Conservation (phyloP, 2,797 vertebrate species). For the Molossus molossus region DNA sequence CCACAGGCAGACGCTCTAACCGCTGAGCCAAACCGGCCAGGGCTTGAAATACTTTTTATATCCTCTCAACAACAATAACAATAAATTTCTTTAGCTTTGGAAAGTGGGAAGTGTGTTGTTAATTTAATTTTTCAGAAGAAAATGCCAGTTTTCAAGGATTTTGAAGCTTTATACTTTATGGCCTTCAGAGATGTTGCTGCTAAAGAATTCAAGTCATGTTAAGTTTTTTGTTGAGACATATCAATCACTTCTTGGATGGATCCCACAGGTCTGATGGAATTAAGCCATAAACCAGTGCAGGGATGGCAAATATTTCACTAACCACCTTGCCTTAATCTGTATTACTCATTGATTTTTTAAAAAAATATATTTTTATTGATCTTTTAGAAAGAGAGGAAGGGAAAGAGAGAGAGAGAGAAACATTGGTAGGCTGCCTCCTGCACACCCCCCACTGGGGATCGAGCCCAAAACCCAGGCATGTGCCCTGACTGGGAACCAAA, state of each 20-base stretch:
- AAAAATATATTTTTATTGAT: too few species aligned
- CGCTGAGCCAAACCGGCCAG: too few species aligned
- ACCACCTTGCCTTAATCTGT: neutral
- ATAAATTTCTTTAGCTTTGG: neutral
- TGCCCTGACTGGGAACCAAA: too few species aligned
- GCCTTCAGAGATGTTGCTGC: neutral
- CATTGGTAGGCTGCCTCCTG: too few species aligned
- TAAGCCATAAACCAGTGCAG: neutral
- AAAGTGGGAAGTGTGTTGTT: conserved; percentile 31
- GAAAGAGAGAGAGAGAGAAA: too few species aligned
- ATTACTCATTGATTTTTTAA: neutral
- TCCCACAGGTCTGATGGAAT: neutral
- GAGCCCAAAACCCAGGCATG: too few species aligned
- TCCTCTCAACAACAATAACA: neutral
- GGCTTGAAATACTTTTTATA: conserved; percentile 12
- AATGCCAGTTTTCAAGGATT: neutral
- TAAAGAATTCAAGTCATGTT: conserved; percentile 26
- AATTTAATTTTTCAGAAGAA: conserved; percentile 64
- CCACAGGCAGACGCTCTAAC: too few species aligned
- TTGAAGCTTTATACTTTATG: conserved; percentile 25
- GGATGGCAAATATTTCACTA: neutral
- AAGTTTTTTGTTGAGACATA: neutral
- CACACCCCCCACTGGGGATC: too few species aligned
- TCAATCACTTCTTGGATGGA: neutral
- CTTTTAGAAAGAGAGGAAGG: too few species aligned